Base-by-base conservation (phyloP, 2,797 vertebrate species). In the Phrynocephalus guinanensis region DNA sequence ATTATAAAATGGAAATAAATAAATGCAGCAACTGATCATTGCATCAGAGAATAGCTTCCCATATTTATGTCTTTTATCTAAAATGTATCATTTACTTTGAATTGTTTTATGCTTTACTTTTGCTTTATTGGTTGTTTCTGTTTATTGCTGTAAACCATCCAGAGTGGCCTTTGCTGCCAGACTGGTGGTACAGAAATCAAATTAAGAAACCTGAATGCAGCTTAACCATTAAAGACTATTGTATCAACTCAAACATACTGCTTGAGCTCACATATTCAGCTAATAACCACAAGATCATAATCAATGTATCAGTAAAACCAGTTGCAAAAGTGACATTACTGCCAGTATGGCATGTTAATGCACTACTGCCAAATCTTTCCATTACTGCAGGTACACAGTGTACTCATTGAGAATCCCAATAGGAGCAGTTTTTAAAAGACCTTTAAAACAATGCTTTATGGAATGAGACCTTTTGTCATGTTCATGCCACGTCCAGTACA, bases 401-500 rank as follows among this genome's bases (percentile, higher is more conserved):
- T 76, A 38, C 50, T 52, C 66, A 71, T 84, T 86, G 56, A 77
- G 88, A 88, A 86, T 89, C 70, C 83, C 66, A n/a, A 80, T 48
- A 38, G 30, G 24, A 60, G 72, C 6, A 70, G 72, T 81, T 89
- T 79, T 44, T 77, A 26, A 44, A 78, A 56, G n/a, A 87, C 88
- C 81, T 91, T 82, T 83, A 87, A 92, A 89, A 87, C n/a, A 84
- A 89, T 0, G 8, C 30, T 56, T 86, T 88, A 87, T 89, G 86
- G 79, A 84, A 83, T 66, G 70, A 44, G 38, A 73, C 3, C 70
- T 80, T 26, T 75, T 73, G 8, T 52, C 84, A 81, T 85, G 63
- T 85, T 80, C 28, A 78, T 73, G 5, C 33, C 79, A 85, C 82
- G 63, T 85, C 76, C 38, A 75, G 63, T 82, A 50, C 52, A 56